Evolutionary conservation across 2,113 vertebrate genomes (phyloP).

Genomic region (Eublepharis macularius): DNA sequence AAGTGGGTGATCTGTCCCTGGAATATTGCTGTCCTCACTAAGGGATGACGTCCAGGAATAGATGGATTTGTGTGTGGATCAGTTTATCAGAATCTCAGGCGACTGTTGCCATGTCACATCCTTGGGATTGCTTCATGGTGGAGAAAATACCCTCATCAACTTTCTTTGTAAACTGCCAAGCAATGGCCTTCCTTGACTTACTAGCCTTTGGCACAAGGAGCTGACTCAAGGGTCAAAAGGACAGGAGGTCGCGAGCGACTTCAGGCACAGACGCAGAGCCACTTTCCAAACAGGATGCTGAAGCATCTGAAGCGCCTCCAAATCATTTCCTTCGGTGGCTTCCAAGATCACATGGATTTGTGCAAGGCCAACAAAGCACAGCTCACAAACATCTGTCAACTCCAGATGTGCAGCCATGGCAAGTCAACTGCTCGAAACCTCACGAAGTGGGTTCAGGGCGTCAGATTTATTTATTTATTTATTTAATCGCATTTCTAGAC

Average conservation of each 20-base stretch:
- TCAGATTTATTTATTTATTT: too few species aligned
- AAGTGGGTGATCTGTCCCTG: too few species aligned
- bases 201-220: neutral
- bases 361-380: neutral
- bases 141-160: conserved; percentile 18
- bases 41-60: too few species aligned
- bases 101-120: conserved; percentile 27
- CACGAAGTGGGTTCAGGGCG: neutral
- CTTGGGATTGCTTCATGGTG: neutral
- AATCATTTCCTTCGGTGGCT: conserved; percentile 24
- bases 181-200: conserved; percentile 6
- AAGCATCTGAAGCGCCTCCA: neutral
- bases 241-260: neutral
- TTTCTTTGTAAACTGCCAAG: neutral
- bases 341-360: neutral
- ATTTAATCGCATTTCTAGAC: too few species aligned
- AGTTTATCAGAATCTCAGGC: neutral
- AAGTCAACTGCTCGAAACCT: too few species aligned
- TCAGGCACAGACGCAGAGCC: neutral
- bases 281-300: neutral
- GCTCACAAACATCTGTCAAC: neutral
- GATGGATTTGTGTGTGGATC: neutral
- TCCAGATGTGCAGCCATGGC: neutral
- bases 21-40: too few species aligned
- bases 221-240: conserved; percentile 23